Evolutionary conservation across 23 tunicate genomes (phyloP), one percentile per base, ranked within the genome.

Genomic region (Trididemnum nubilum): DNA sequence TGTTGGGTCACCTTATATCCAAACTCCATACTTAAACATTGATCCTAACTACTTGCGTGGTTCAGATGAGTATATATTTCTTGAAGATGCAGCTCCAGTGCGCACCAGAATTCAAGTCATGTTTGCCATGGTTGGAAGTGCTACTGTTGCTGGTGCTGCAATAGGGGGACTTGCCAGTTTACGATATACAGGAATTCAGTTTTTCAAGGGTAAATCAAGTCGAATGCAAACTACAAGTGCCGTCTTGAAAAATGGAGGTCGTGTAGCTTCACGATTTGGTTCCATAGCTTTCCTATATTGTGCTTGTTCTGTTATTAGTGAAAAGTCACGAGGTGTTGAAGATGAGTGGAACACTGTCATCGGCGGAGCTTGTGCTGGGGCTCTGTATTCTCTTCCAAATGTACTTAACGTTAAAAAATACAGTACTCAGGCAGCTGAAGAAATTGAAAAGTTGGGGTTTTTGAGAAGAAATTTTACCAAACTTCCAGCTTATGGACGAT

Each of bases 301-400:
- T 72, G 81, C 88, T 35, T 92, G 97, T 44, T 86, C 97, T 24
- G 88, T 92, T 12, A 78, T 87, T 5, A 82, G 88, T 28, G 97
- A 92, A 57, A 92, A 92, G 63, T 69, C 76, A 0, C 40, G 97
- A 12, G 92, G 92, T 0, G 92, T 77, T 33, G 97, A 92, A 39
- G 97, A 92, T 78, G 97, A 92, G 58, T 36, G 85, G 34, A 92
- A 92, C 70, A 92, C 97, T 7, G 0, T 92, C 2, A 72, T 92
- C 44, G 97, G 97, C 21, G 92, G 97, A 24, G 88, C 97, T 23
- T 65, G 78, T 19, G 92, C 97, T 19, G 97, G 97, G 28, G 91
- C 91, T 28, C 76, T 87, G 2, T 87, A 87, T 44, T 81, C 85
- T 29, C 39, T 87, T 3, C 91, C 91, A 38, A 82, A 89, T 49